Conservation (phyloP, 2,113 vertebrate species). For the Alaudala cheleensis region DNA sequence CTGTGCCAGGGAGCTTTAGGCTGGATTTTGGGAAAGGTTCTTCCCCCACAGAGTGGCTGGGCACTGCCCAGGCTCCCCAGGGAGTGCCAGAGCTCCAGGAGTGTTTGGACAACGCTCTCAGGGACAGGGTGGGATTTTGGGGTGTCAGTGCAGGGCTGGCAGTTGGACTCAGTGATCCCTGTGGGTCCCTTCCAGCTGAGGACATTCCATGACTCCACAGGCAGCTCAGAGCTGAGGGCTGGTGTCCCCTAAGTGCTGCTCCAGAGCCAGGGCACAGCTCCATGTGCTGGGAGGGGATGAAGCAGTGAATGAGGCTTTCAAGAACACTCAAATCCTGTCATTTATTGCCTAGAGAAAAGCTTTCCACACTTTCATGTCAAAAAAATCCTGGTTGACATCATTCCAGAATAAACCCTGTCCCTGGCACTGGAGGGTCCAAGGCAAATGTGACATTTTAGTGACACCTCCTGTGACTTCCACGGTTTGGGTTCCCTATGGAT, state of each 20-base stretch:
- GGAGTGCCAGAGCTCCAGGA: neutral
- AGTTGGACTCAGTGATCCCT: neutral
- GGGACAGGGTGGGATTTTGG: neutral
- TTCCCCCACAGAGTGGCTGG: accelerated
- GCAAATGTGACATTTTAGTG: neutral
- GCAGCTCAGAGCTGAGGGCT: neutral
- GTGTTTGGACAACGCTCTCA: accelerated
- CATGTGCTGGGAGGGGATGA: neutral
- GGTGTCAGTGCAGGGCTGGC: neutral
- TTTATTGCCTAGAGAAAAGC: neutral
- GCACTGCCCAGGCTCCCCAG: neutral
- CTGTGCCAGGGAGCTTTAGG: neutral
- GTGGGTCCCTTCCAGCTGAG: neutral
- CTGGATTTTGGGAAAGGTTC: neutral
- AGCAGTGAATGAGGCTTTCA: neutral
- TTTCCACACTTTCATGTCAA: no score
- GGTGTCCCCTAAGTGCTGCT: neutral
- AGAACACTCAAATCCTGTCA: neutral
- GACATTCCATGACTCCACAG: neutral
- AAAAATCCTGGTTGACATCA: neutral
- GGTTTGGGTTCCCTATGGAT: accelerated
- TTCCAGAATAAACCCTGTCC: neutral
- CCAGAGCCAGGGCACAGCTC: neutral
- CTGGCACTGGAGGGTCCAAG: neutral
- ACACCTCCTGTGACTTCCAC: neutral